Base-by-base conservation (phyloP, 1,140 invertebrate genomes). In the Tetramorium parvispinum region DNA sequence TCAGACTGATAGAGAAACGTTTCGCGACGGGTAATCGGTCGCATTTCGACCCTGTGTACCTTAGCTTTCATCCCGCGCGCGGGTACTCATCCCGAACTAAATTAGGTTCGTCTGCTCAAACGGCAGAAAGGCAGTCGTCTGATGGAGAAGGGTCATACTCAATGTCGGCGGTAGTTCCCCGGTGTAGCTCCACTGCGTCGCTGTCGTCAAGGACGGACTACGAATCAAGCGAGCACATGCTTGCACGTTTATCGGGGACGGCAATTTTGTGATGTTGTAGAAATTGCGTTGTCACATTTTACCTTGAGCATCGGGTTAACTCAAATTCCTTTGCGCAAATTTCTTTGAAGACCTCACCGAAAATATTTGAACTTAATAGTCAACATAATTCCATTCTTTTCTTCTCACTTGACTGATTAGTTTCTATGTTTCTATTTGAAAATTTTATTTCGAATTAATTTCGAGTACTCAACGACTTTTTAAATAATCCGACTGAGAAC, bases 91-190 rank as follows among this genome's bases (percentile, higher is more conserved):
- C n/a, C 32, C n/a, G 24, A 66, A n/a, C 3, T 51, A 79, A 79
- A 79, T 79, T 66, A 79, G 46, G 46, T 79, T 79, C 76, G 59
- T 53, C 76, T 40, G 61, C 46, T 79, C 76, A 79, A 79, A 79
- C 32, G 61, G 43, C 7, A 53, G 27, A 57, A 79, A 79, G 59
- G 46, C n/a, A 77, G 24, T 4, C n/a, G n/a, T 13, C 21, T 61
- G 75, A 77, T 61, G 16, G 40, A 46, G 10, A 11, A 46, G 21
- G 8, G 24, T 57, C 40, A 4, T 18, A 37, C 16, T 27, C 37
- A 77, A 76, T 46, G 40, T 46, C 16, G 73, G 43, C 53, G 27
- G 75, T 77, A 6, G 75, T 61, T 46, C 10, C 40, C 16, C 40
- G n/a, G 16, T 37, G 43, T 37, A 51, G 43, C 10, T 51, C 0